Evolutionary conservation across 2,888 invertebrate species (phyloP), one percentile per base, ranked within the genome.

Genomic region (Drosophila mayaguana): DNA sequence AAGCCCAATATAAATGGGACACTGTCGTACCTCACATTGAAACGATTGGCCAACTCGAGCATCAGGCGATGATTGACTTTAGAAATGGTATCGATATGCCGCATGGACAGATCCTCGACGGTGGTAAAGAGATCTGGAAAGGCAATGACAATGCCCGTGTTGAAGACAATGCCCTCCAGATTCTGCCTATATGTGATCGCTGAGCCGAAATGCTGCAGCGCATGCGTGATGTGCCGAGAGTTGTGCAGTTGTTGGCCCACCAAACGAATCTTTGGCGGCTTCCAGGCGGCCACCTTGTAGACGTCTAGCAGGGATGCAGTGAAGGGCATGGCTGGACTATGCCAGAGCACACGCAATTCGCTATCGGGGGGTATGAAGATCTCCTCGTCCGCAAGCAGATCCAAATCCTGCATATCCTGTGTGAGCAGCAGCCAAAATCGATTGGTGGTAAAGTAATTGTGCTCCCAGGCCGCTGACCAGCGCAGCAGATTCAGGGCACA

Each of bases 61-160:
- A 91, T 89, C 2, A 93, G 63, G 0, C 93, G 92, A 81, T 93
- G 92, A 72, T 93, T 93, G 2, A 92, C 92, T 66, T 93, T 93
- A 0, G 93, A 91, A 64, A 93, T 93, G 8, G 92, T 92, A 62
- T 94, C 94, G 50, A 93, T 92, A 55, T 93, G 93, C 0, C 92
- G 72, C 69, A 91, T 59, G 12, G 87, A 83, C 40, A 92, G 56
- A 70, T 93, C 93, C 45, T 93, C 91, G n/a, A 93, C 88, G 57
- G 86, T 79, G 9, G 91, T 91, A 57, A 91, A 93, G n/a, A 91
- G 36, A 78, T 93, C 93, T 4, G 93, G 93, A 78, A 91, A 93
- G 3, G 91, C 91, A 54, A 93, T 90, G 3, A 92, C 93, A 7
- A 92, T 70, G 9, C 89, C 93, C 3, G 92, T 88, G 32, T 89